Evolutionary conservation across 1,140 invertebrate species (phyloP).

Genomic region (Drosophila mauritiana): DNA sequence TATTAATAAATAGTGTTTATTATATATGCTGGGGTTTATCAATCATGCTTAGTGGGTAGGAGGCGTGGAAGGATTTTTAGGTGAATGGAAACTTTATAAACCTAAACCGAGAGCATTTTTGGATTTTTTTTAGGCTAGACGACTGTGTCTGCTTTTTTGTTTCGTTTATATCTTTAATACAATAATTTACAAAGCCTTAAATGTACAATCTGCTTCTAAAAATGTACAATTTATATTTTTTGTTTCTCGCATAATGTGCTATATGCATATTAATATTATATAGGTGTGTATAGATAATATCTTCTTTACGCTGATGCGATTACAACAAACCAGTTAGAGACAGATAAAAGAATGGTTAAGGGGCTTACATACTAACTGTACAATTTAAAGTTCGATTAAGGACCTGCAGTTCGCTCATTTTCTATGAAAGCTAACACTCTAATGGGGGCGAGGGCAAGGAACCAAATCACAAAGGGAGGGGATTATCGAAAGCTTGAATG

Average conservation of each 20-base stretch:
- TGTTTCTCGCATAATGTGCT: conserved; percentile 22
- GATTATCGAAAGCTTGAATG: neutral
- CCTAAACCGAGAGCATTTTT: conserved; percentile 70
- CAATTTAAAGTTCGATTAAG: conserved; percentile 37
- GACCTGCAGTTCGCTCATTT: conserved; percentile 2
- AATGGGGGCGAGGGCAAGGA: neutral
- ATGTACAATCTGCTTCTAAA: conserved; percentile 35
- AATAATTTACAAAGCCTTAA: conserved; percentile 69
- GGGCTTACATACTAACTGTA: conserved; percentile 71
- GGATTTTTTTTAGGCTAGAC: conserved; percentile 36
- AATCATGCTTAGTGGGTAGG: conserved; percentile 38
- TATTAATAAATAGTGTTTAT: conserved; percentile 77
- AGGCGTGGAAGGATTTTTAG: conserved; percentile 49
- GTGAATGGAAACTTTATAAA: conserved; percentile 56
- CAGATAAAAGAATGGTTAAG: conserved; percentile 6
- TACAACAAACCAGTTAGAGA: conserved; percentile 51
- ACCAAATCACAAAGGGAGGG: conserved; percentile 6
- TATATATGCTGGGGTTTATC: conserved; percentile 46
- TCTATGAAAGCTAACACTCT: conserved; percentile 1
- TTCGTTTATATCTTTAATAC: conserved; percentile 70
- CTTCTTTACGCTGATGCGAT: conserved; percentile 44
- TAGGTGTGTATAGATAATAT: conserved; percentile 60
- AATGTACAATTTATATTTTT: conserved; percentile 44
- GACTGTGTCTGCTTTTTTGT: conserved; percentile 11
- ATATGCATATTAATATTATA: conserved; percentile 38